Evolutionary conservation across 2,888 invertebrate genomes (phyloP).

Genomic region (Dasysyrphus albostriatus): DNA sequence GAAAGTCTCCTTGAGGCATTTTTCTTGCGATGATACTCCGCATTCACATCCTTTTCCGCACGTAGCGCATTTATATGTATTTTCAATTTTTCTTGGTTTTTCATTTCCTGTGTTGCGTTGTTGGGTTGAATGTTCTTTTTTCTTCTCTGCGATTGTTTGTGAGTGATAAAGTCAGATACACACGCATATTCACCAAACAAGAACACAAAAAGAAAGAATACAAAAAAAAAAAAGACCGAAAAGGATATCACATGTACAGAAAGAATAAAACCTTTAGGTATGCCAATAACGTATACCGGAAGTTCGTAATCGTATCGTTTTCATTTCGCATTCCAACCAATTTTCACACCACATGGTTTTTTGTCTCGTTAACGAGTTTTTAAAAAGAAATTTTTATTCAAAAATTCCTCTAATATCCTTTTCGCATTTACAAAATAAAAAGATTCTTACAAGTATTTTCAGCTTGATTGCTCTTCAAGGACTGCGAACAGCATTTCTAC

Average conservation of each 20-base stretch:
- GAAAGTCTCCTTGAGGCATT: slow-evolving; percentile 57
- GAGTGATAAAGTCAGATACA: slow-evolving; percentile 27
- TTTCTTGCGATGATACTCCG: slow-evolving; percentile 7
- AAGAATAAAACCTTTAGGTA: slow-evolving; percentile 31
- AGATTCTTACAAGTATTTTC: slow-evolving; percentile 21
- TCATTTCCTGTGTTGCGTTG: slow-evolving; percentile 5
- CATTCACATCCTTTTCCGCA: slow-evolving; percentile 16
- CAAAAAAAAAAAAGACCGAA: no score
- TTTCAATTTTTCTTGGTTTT: slow-evolving; percentile 11
- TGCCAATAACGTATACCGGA: slow-evolving; percentile 50
- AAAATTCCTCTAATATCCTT: slow-evolving; percentile 1
- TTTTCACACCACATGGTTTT: slow-evolving; percentile 10
- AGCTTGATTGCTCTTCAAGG: slow-evolving; percentile 35
- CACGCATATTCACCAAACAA: background rate
- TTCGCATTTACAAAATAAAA: background rate
- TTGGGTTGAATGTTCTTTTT: background rate
- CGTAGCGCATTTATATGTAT: background rate
- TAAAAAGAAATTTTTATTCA: slow-evolving; percentile 13
- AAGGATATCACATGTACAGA: slow-evolving; percentile 5
- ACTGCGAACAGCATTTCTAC: background rate
- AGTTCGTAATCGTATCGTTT: slow-evolving; percentile 48
- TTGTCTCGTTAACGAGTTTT: slow-evolving; percentile 34
- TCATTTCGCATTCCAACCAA: slow-evolving; percentile 22
- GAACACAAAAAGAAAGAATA: no score
- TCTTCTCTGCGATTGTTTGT: slow-evolving; percentile 1